phyloP scores from a whole-genome alignment of 37 sponge, comb jelly and placozoan genomes.

The Hormiphora californensis region DNA sequence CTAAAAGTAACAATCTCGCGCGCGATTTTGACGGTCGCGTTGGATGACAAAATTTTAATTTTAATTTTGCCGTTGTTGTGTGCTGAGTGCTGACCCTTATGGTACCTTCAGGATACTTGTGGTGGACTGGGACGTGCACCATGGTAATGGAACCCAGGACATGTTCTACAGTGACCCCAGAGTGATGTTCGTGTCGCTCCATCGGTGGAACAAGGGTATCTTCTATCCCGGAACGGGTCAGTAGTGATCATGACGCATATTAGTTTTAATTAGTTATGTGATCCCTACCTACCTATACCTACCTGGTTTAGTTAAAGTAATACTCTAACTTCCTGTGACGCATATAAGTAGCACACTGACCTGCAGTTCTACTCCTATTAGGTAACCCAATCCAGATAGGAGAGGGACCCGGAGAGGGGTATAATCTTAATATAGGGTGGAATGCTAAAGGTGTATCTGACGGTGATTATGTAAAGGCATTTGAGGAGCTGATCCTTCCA shows the following conservation, averaged over 20 bases:
- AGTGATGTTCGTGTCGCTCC: slow-evolving; percentile 72
- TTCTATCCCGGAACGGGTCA: slow-evolving; percentile 67
- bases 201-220: slow-evolving; percentile 76
- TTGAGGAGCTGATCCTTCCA: slow-evolving; percentile 79
- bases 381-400: slow-evolving; percentile 60
- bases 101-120: slow-evolving; percentile 64
- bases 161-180: slow-evolving; percentile 72
- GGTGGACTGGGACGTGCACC: slow-evolving; percentile 96
- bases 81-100: background rate
- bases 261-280: no score
- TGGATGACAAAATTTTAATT: no score
- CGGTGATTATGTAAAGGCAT: slow-evolving; percentile 77
- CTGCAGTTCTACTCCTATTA: no score
- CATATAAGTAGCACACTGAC: no score
- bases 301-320: no score
- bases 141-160: slow-evolving; percentile 84
- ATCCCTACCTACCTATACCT: no score
- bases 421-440: slow-evolving; percentile 85
- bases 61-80: background rate
- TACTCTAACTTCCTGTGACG: no score
- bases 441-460: no score
- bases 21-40: no score
- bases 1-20: no score
- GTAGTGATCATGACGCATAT: no score
- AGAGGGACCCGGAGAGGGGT: slow-evolving; percentile 63